Conservation (phyloP, 2,113 vertebrate species). For the Bufo bufo region DNA sequence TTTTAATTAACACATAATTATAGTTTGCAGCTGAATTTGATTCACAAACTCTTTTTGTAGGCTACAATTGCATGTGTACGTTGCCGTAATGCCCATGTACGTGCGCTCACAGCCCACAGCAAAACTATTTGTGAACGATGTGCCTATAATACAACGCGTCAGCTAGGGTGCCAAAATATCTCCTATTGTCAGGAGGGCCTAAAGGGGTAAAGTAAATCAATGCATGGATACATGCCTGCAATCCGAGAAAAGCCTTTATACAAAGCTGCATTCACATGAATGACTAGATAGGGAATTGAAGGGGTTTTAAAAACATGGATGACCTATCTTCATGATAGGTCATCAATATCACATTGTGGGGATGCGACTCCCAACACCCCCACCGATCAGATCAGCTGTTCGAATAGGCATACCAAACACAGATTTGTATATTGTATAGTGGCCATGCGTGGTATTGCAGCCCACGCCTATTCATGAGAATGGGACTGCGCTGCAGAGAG, state of each 20-base stretch:
- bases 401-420: no score
- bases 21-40: constrained; percentile 17
- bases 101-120: constrained; percentile 25
- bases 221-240: no score
- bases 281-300: not conserved
- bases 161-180: constrained; percentile 21
- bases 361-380: no score
- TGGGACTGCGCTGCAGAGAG: no score
- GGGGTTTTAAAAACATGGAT: no score
- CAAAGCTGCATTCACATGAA: not conserved
- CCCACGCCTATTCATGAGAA: no score
- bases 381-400: no score
- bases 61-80: constrained; percentile 13
- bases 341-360: no score
- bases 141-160: constrained; percentile 1
- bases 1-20: constrained; percentile 22
- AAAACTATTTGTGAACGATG: constrained; percentile 29
- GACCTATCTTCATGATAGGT: no score
- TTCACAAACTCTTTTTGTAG: constrained; percentile 27
- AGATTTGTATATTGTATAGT: no score
- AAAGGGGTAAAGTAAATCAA: not conserved
- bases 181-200: not conserved
- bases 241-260: not conserved
- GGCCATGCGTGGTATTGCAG: no score
- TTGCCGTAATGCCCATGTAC: not conserved